Base-by-base conservation (phyloP, 2,797 vertebrate species). In the Phaenicophaeus curvirostris region DNA sequence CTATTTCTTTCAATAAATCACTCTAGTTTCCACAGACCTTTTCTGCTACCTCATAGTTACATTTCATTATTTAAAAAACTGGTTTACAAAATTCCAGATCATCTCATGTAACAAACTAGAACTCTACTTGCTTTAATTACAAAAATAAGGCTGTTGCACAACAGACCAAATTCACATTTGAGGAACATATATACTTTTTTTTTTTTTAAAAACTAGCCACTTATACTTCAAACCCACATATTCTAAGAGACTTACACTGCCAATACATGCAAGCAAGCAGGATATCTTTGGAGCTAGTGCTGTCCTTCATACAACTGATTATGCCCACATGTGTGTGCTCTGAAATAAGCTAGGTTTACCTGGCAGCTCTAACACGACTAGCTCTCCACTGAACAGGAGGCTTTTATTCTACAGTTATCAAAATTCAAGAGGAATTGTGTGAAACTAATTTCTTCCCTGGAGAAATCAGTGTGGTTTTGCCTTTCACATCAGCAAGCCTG, bases 91-190 rank as follows among this genome's bases (percentile, higher is more conserved):
- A 94, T 35, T 79, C 35, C 76, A 55, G 62, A 51, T 73, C 69
- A 66, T 13, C 57, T 88, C 11, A 13, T 78, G 71, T 95, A 96
- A 94, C 82, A 94, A 95, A 95, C 80, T 91, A 94, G 92, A 95
- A 84, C 39, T 77, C 74, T 96, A 11, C 81, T 80, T 69, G 18
- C 39, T 92, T 82, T 68, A 57, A 65, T 90, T 95, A 96, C 63
- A 95, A 95, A 94, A 96, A 97, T 94, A 97, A 96, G 92, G 92
- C 89, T 88, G 84, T 75, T 1, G 0, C 53, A 62, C 62, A 89
- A 69, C 76, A 57, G 69, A 82, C 50, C 81, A 72, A 88, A 93
- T 48, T 94, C 80, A 95, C 71, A 81, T 63, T 69, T 63, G 61
- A 95, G 66, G 25, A 84, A 84, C 7, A 5, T 10, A 85, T 15